phyloP scores from a whole-genome alignment of 2,113 vertebrate species.

The Puffinus mauretanicus region DNA sequence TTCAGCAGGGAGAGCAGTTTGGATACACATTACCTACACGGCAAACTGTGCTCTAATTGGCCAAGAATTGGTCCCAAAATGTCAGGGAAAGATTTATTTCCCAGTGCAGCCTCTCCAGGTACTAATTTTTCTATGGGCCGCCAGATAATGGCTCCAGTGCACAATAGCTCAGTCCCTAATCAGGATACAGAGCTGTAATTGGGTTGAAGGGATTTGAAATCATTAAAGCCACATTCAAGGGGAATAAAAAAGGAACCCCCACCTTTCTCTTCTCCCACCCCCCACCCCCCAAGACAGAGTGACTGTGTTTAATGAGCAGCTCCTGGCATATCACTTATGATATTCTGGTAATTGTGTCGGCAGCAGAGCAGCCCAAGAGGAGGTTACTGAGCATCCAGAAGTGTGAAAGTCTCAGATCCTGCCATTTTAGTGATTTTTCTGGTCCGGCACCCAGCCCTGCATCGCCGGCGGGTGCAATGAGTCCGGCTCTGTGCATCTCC shows the following conservation, averaged over 20 bases:
- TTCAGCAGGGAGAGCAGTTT: constrained; percentile 70
- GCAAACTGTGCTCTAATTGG: constrained; percentile 79
- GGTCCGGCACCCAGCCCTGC: neutral
- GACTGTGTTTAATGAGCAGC: constrained; percentile 78
- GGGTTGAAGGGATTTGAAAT: constrained; percentile 82
- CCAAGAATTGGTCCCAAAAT: constrained; percentile 77
- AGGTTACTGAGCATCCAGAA: constrained; percentile 12
- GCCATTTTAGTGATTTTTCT: constrained; percentile 41
- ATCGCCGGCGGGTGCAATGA: neutral
- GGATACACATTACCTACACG: constrained; percentile 67
- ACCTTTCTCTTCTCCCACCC: neutral
- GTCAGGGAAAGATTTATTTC: constrained; percentile 82
- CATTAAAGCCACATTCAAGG: constrained; percentile 78
- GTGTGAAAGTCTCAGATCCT: neutral
- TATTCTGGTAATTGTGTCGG: constrained; percentile 68
- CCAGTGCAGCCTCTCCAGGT: constrained; percentile 74
- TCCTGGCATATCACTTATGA: constrained; percentile 68
- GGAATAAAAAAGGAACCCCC: constrained; percentile 71
- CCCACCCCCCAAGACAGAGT: constrained; percentile 55
- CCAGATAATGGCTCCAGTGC: constrained; percentile 73
- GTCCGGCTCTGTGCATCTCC: neutral
- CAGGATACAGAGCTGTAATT: constrained; percentile 78
- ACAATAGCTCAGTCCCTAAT: constrained; percentile 78
- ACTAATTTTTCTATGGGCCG: constrained; percentile 79
- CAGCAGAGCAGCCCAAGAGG: constrained; percentile 29